Conservation (phyloP, 2,888 invertebrate species). For the Ceramica pisi region DNA sequence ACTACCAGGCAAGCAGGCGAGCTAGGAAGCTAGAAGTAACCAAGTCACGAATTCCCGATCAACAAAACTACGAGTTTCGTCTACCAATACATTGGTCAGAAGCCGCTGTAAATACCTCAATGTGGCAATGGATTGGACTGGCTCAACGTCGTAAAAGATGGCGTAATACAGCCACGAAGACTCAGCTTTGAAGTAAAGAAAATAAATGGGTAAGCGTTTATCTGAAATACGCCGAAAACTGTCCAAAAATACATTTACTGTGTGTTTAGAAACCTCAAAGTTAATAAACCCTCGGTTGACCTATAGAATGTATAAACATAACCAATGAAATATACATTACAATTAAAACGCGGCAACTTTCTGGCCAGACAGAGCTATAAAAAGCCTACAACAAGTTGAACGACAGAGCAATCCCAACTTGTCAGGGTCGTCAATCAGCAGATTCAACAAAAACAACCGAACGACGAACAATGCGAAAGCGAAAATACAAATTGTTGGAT, state of each 20-base stretch:
- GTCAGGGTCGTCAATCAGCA: slow-evolving; percentile 71
- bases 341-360: slow-evolving; percentile 58
- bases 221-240: not conserved
- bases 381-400: slow-evolving; percentile 63
- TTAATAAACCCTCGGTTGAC: not conserved
- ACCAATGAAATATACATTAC: slow-evolving; percentile 49
- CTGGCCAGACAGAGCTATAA: slow-evolving; percentile 57
- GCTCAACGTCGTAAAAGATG: slow-evolving; percentile 46
- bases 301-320: slow-evolving; percentile 24
- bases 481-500: slow-evolving; percentile 70
- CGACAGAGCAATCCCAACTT: slow-evolving; percentile 70
- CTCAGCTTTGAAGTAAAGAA: slow-evolving; percentile 11
- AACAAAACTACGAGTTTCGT: slow-evolving; percentile 57
- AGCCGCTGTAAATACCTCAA: slow-evolving; percentile 53
- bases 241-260: not conserved
- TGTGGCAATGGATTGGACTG: slow-evolving; percentile 54
- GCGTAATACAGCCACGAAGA: slow-evolving; percentile 14
- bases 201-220: not conserved
- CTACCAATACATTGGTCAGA: slow-evolving; percentile 58
- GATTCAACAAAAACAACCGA: slow-evolving; percentile 68
- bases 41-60: slow-evolving; percentile 52
- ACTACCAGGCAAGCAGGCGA: slow-evolving; percentile 1
- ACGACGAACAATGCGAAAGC: slow-evolving; percentile 60
- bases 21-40: slow-evolving; percentile 19
- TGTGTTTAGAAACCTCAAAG: not conserved